Percentiles rank a stretch among this genome's conserved stretches.
phyloP scores from a whole-genome alignment of 2,113 vertebrate species.

The Oenanthe melanoleuca region DNA sequence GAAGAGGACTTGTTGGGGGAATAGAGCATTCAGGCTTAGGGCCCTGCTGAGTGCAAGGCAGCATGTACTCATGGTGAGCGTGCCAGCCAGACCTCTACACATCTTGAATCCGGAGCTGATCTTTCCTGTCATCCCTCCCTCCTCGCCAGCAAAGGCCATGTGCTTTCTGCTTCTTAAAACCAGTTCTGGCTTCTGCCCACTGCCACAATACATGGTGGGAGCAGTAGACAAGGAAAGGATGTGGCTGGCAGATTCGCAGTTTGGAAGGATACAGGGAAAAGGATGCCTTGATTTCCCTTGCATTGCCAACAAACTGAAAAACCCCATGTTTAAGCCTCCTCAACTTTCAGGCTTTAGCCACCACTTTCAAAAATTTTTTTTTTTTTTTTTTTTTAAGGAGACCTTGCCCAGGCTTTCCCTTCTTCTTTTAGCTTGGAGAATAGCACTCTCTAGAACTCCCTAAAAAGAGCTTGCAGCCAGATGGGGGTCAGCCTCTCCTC shows the following conservation, averaged over 20 bases:
- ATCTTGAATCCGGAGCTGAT: not conserved
- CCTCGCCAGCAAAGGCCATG: not conserved
- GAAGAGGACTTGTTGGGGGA: not conserved
- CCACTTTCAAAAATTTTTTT: no score
- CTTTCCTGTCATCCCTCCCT: not conserved
- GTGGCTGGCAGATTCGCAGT: no score
- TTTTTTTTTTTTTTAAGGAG: not conserved
- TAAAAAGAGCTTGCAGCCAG: not conserved
- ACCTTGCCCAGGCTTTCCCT: not conserved
- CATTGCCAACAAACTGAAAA: no score
- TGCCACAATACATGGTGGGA: not conserved
- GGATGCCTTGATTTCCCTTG: not conserved
- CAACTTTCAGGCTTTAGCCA: not conserved
- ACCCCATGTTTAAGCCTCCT: accelerated
- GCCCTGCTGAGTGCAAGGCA: not conserved
- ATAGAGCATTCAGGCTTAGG: not conserved
- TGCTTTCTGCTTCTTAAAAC: not conserved
- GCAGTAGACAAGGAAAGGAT: not conserved
- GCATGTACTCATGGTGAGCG: accelerated
- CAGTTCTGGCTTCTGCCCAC: not conserved
- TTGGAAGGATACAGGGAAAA: not conserved
- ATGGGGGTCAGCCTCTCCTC: not conserved
- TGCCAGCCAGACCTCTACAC: not conserved
- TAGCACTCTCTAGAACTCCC: not conserved
- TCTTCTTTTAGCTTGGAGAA: not conserved